phyloP scores from a whole-genome alignment of 2,888 invertebrate genomes.

The Orchesella flavescens region DNA sequence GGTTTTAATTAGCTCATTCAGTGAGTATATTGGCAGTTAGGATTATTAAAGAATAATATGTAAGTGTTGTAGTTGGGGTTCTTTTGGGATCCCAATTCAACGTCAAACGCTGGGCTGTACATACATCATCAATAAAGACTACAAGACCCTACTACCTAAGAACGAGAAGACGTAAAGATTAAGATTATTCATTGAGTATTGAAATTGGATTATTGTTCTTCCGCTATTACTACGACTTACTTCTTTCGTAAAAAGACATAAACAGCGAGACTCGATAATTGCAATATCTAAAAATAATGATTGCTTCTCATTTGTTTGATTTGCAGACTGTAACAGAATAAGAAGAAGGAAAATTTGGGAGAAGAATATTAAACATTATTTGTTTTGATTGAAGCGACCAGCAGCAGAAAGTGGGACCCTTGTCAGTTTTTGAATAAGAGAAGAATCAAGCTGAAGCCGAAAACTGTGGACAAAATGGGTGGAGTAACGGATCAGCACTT shows the following conservation, averaged over 20 bases:
- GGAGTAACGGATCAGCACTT: constrained; percentile 81
- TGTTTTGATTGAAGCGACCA: neutral
- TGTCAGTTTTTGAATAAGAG: constrained; percentile 7
- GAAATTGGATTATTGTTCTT: constrained; percentile 56
- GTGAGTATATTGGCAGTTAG: constrained; percentile 58
- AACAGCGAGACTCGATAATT: too few relatives aligned
- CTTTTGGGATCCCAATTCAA: neutral
- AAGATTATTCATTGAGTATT: constrained; percentile 48
- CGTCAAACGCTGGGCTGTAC: neutral
- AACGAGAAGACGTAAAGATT: too few relatives aligned
- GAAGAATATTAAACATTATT: neutral
- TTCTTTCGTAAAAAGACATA: too few relatives aligned
- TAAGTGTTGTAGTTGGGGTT: neutral
- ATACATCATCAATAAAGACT: neutral
- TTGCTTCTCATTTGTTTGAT: constrained; percentile 41
- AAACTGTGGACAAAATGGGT: constrained; percentile 66
- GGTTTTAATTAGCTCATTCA: constrained; percentile 65
- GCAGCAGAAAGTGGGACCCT: constrained; percentile 34
- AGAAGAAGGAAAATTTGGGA: neutral
- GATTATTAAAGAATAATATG: constrained; percentile 22
- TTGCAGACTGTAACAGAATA: constrained; percentile 51
- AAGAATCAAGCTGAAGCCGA: constrained; percentile 23
- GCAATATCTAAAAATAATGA: too few relatives aligned
- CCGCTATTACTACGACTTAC: constrained; percentile 15
- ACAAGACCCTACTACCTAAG: constrained; percentile 57